phyloP scores from a whole-genome alignment of 2,797 vertebrate species.

The Rhabdophis nuchalis region DNA sequence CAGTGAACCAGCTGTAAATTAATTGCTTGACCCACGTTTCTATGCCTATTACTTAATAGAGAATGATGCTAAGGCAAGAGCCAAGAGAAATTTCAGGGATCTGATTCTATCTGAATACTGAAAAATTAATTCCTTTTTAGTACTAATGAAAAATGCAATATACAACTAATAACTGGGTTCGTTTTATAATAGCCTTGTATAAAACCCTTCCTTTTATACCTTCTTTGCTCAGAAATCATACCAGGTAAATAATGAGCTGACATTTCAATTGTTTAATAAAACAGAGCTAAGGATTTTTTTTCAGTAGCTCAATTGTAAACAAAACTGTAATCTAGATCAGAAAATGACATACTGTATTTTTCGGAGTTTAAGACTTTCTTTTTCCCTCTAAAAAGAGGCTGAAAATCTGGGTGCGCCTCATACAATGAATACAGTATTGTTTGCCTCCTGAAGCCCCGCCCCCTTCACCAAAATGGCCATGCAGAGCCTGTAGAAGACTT shows the following conservation, averaged over 20 bases:
- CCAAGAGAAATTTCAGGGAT: background rate
- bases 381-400: too few species aligned
- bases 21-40: background rate
- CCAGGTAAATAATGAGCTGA: background rate
- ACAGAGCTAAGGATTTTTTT: background rate
- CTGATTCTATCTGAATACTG: background rate
- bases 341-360: background rate
- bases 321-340: background rate
- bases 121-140: background rate
- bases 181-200: background rate
- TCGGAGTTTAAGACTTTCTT: too few species aligned
- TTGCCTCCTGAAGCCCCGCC: too few species aligned
- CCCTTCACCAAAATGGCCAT: too few species aligned
- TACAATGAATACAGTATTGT: too few species aligned
- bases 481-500: too few species aligned
- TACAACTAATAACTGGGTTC: background rate
- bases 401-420: too few species aligned
- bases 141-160: background rate
- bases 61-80: background rate
- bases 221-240: background rate
- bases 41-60: background rate
- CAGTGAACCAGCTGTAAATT: background rate
- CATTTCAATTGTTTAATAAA: background rate
- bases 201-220: background rate
- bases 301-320: background rate